These are phyloP conservation scores for Orchesellides sinensis DNA, from an alignment of 2,888 invertebrate genomes.

Conservation along the genomic window DNA sequence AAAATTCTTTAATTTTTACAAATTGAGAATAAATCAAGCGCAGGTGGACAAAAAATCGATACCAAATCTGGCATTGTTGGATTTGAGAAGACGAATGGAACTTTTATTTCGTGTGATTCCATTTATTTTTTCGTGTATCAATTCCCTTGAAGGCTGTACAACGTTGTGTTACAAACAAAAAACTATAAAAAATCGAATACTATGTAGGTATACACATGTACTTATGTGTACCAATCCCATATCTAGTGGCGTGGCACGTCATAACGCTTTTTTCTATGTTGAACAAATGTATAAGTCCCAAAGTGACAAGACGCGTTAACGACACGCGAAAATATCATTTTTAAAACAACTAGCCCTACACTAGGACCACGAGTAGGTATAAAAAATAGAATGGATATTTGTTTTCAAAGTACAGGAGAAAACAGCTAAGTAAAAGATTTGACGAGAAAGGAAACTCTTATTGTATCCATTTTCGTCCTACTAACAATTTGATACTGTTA, in stretches of 20 bases:
- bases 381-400: neutral
- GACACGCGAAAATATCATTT: constrained; percentile 74
- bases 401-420: neutral
- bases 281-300: constrained; percentile 19
- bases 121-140: too few species aligned
- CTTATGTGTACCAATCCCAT: too few species aligned
- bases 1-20: too few species aligned
- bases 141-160: neutral
- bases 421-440: neutral
- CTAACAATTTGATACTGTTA: constrained; percentile 3
- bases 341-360: constrained; percentile 35
- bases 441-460: constrained; percentile 23
- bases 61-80: too few species aligned
- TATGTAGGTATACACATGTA: neutral
- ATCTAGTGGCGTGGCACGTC: constrained; percentile 35
- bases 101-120: too few species aligned
- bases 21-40: too few species aligned
- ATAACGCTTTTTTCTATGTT: constrained; percentile 43
- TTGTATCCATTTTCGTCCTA: constrained; percentile 12
- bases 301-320: constrained; percentile 58
- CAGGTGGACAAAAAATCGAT: too few species aligned
- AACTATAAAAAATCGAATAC: neutral
- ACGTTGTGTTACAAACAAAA: neutral
- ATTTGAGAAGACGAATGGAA: too few species aligned
- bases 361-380: neutral